Base-by-base conservation (phyloP, 2,888 invertebrate genomes). In the Polyommatus iphigenia region DNA sequence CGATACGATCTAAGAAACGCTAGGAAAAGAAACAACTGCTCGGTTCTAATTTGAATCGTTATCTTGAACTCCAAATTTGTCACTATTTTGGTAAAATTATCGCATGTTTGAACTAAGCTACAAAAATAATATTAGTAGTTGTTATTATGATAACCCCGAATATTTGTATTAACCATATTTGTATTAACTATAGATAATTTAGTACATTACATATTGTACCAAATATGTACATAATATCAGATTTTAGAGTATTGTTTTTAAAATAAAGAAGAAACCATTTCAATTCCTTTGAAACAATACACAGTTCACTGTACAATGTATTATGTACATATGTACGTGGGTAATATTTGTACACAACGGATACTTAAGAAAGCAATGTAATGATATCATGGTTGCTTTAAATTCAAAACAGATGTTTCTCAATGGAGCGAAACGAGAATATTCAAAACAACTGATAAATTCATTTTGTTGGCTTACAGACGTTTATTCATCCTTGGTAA, bases 331-430 rank as follows among this genome's bases (percentile, higher is more conserved):
- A 67, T 15, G 29, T 32, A 73, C 72, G 46, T 46, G 20, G 20
- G 41, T 41, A 73, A 46, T 24, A 13, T 46, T 20, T 24, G 46
- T 46, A 20, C 73, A 50, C 75, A 67, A 67, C 67, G 67, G 75
- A 75, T 75, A 75, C 75, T 32, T 75, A 54, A 75, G 75, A 75
- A 75, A 75, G 75, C 50, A 54, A 75, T 50, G 54, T 75, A 75
- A 75, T 29, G 75, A 75, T 54, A 75, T 75, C 54, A 75, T 29
- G 73, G 50, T 50, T 73, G 75, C 75, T 75, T 75, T 29, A 75
- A 75, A 75, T 75, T 75, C 75, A 29, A 54, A 75, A 75, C 75
- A 75, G 75, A 75, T 75, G 75, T 75, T 75, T 54, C 54, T 75
- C 54, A 75, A 75, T 54, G 73, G 75, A 75, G 75, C 50, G 75